Evolutionary conservation across 2,888 invertebrate genomes (phyloP).

Genomic region (Rhingia campestris): DNA sequence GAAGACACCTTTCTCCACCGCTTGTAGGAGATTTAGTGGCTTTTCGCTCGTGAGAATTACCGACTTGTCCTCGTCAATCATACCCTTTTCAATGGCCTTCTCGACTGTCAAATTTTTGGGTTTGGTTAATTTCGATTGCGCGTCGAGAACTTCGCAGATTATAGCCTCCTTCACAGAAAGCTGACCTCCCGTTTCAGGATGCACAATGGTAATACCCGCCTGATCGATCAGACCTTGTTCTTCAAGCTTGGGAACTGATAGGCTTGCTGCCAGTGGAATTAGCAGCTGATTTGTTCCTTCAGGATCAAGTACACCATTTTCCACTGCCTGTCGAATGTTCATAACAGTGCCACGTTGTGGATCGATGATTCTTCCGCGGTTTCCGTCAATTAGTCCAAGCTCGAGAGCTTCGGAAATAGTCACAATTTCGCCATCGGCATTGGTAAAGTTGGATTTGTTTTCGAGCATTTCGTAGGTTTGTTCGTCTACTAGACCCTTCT

Average conservation of each 20-base stretch:
- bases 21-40: slow-evolving; percentile 87
- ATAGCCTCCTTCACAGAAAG: slow-evolving; percentile 92
- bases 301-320: slow-evolving; percentile 91
- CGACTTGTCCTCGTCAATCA: slow-evolving; percentile 89
- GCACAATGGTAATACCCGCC: slow-evolving; percentile 89
- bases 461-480: slow-evolving; percentile 89
- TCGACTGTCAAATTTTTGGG: slow-evolving; percentile 88
- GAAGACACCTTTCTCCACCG: slow-evolving; percentile 88
- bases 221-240: slow-evolving; percentile 93
- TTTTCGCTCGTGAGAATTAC: slow-evolving; percentile 86
- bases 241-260: slow-evolving; percentile 92
- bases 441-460: slow-evolving; percentile 85
- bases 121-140: slow-evolving; percentile 87
- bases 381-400: slow-evolving; percentile 87
- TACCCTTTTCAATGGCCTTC: slow-evolving; percentile 88
- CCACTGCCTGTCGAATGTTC: slow-evolving; percentile 92
- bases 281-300: slow-evolving; percentile 89
- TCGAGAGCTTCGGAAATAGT: slow-evolving; percentile 91
- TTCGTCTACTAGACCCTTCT: slow-evolving; percentile 90
- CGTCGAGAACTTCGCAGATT: slow-evolving; percentile 93
- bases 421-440: slow-evolving; percentile 85
- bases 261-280: slow-evolving; percentile 90
- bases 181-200: slow-evolving; percentile 92
- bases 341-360: slow-evolving; percentile 91
- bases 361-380: slow-evolving; percentile 91